Conservation (phyloP, 2,888 invertebrate genomes). For the Cephus pygmeus region DNA sequence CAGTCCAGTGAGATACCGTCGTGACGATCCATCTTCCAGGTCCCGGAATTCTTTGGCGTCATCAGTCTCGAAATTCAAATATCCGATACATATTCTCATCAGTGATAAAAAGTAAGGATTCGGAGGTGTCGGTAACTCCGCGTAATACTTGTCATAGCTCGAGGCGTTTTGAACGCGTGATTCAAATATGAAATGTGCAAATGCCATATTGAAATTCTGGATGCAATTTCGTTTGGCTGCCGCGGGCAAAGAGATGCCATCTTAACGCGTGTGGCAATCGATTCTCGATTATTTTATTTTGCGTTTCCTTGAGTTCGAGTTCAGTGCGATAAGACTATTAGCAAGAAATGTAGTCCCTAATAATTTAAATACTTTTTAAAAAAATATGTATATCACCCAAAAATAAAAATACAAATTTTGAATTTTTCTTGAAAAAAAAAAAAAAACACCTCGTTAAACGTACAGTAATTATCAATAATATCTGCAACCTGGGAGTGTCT, state of each 20-base stretch:
- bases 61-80: not conserved
- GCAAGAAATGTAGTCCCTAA: not conserved
- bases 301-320: not conserved
- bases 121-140: conserved; percentile 26
- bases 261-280: not conserved
- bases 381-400: too few relatives aligned
- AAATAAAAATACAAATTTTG: too few relatives aligned
- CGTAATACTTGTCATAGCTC: conserved; percentile 41
- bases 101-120: conserved; percentile 32
- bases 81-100: conserved; percentile 37
- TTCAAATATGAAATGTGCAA: conserved; percentile 36
- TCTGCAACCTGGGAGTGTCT: conserved; percentile 38
- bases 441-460: not conserved
- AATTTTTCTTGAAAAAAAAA: too few relatives aligned
- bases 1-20: too few relatives aligned
- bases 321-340: not conserved
- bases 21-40: too few relatives aligned
- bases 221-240: conserved; percentile 40
- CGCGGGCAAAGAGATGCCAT: conserved; percentile 14
- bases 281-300: not conserved
- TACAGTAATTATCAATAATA: conserved; percentile 19
- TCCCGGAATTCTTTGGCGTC: not conserved
- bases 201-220: conserved; percentile 45
- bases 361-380: too few relatives aligned
- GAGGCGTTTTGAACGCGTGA: conserved; percentile 32